Evolutionary conservation across 2,797 vertebrate genomes (phyloP).

Genomic region (Fratercula arctica): DNA sequence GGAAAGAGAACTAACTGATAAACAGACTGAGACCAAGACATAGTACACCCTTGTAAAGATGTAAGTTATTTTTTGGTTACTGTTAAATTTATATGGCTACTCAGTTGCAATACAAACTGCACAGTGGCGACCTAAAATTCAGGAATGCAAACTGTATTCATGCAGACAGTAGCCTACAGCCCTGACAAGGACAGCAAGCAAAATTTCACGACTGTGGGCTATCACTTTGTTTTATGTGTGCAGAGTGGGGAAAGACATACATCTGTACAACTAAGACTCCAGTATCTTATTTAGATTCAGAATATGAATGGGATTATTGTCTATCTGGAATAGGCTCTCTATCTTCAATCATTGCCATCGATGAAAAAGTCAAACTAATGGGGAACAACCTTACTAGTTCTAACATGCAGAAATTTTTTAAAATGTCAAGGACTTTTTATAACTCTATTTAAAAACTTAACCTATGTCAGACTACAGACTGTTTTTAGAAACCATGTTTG

Average conservation of each 20-base stretch:
- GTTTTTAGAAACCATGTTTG: neutral
- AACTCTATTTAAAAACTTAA: neutral
- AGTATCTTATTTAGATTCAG: neutral
- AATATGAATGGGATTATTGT: neutral
- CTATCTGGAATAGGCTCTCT: neutral
- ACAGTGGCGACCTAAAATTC: neutral
- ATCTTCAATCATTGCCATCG: neutral
- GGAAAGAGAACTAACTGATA: neutral
- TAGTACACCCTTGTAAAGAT: neutral
- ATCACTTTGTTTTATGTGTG: neutral
- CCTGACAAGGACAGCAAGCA: neutral
- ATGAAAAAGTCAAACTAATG: neutral
- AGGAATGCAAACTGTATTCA: neutral
- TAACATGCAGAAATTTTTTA: neutral
- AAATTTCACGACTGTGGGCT: neutral
- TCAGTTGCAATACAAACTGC: neutral
- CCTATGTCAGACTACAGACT: neutral
- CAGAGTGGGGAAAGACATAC: neutral
- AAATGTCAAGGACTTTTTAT: constrained; percentile 2
- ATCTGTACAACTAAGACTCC: neutral
- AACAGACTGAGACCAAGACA: neutral
- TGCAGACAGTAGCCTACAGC: neutral
- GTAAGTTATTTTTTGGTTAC: neutral
- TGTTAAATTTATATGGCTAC: neutral
- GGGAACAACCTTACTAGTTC: neutral